phyloP scores from a whole-genome alignment of 1,140 invertebrate species.

The Lasioglossum baleicum region DNA sequence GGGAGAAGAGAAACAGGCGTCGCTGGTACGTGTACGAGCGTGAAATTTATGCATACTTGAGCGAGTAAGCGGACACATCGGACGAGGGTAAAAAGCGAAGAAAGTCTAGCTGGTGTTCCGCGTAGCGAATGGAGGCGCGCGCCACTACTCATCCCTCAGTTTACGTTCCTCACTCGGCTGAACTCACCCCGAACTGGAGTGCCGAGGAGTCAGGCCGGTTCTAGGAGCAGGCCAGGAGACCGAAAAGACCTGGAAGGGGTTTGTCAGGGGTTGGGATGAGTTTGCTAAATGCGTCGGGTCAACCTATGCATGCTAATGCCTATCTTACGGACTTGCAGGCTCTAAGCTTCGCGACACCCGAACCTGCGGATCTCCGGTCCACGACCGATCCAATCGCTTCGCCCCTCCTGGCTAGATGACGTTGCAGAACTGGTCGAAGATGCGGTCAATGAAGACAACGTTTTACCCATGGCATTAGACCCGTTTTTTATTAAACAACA shows the following conservation, averaged over 20 bases:
- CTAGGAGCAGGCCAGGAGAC: background rate
- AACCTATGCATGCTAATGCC: constrained; percentile 76
- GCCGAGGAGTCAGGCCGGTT: constrained; percentile 7
- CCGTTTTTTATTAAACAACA: constrained; percentile 26
- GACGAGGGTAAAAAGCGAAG: constrained; percentile 43
- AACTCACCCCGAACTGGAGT: constrained; percentile 1
- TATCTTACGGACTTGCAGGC: constrained; percentile 67
- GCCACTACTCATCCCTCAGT: constrained; percentile 14
- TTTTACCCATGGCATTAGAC: constrained; percentile 17
- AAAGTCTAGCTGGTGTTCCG: constrained; percentile 17
- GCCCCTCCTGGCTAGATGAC: background rate
- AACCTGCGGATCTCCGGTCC: constrained; percentile 66
- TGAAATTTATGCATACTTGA: constrained; percentile 47
- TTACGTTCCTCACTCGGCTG: constrained; percentile 11
- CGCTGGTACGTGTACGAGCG: constrained; percentile 23
- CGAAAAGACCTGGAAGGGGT: constrained; percentile 9
- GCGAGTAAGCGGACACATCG: constrained; percentile 9
- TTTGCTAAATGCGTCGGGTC: constrained; percentile 70
- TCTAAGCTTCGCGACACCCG: constrained; percentile 54
- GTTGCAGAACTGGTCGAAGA: constrained; percentile 21
- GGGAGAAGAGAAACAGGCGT: constrained; percentile 28
- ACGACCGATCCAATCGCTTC: constrained; percentile 36
- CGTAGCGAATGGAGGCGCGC: constrained; percentile 9
- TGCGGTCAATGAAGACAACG: constrained; percentile 31
- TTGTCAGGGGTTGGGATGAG: constrained; percentile 31